These are phyloP conservation scores for Aegypius monachus DNA, from an alignment of 2,113 vertebrate species.

Conservation along the genomic window DNA sequence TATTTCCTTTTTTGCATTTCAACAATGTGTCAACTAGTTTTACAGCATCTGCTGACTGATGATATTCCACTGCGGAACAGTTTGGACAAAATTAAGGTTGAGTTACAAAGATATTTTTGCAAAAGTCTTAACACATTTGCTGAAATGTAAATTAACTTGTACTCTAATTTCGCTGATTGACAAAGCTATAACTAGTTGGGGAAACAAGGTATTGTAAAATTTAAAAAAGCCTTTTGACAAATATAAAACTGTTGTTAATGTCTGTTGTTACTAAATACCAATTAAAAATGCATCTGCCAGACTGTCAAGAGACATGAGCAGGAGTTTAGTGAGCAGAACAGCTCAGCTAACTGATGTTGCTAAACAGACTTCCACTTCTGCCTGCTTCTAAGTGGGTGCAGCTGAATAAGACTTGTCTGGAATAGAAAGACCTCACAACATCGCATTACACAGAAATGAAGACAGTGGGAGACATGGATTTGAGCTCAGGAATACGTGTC, in stretches of 20 bases:
- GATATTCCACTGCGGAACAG: not conserved
- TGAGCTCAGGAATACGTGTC: not conserved
- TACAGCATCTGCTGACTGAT: not conserved
- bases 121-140: not conserved
- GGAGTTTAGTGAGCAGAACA: not conserved
- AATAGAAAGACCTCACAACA: not conserved
- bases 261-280: not conserved
- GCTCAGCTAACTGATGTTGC: not conserved
- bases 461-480: not conserved
- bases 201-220: not conserved
- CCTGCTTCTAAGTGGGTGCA: not conserved
- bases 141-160: constrained; percentile 15
- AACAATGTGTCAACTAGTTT: not conserved
- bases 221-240: not conserved
- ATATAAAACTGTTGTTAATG: not conserved
- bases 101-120: not conserved
- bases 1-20: not conserved
- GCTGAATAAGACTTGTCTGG: not conserved
- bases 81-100: not conserved
- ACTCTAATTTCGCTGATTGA: not conserved
- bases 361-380: constrained; percentile 1
- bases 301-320: not conserved
- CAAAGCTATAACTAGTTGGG: not conserved
- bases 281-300: constrained; percentile 4
- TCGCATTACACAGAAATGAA: not conserved